These are phyloP conservation scores for Herminia tarsipennalis DNA, from an alignment of 2,888 invertebrate genomes.

Conservation along the genomic window DNA sequence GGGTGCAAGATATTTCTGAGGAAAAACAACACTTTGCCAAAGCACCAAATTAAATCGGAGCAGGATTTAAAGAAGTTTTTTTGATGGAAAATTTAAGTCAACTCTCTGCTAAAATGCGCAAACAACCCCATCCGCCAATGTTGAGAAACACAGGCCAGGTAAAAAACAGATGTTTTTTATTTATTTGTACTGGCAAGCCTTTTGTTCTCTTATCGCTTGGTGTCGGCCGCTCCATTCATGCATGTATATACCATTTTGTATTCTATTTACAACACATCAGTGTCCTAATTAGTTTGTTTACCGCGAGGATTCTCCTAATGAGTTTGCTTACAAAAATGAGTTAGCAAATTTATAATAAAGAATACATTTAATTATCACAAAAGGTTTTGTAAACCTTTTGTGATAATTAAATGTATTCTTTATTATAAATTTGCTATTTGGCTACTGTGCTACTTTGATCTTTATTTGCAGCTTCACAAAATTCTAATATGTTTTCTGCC, in stretches of 20 bases:
- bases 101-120: not conserved
- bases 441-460: no score
- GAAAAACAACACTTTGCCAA: not conserved
- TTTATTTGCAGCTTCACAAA: no score
- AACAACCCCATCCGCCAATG: no score
- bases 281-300: not conserved
- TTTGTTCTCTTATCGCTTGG: conserved; percentile 14
- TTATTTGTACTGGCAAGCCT: not conserved
- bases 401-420: no score
- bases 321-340: no score
- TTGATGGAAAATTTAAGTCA: not conserved
- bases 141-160: not conserved
- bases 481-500: not conserved
- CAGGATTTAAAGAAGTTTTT: not conserved
- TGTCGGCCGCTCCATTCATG: not conserved
- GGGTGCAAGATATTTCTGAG: conserved; percentile 2
- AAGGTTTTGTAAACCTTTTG: no score
- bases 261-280: not conserved
- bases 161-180: not conserved
- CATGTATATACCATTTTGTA: not conserved
- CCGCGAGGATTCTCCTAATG: no score
- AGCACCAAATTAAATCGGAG: not conserved
- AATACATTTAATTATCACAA: no score
- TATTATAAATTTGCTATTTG: no score
- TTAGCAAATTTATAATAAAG: no score